Conservation (phyloP, 2,888 invertebrate species). For the Agapostemon virescens region DNA sequence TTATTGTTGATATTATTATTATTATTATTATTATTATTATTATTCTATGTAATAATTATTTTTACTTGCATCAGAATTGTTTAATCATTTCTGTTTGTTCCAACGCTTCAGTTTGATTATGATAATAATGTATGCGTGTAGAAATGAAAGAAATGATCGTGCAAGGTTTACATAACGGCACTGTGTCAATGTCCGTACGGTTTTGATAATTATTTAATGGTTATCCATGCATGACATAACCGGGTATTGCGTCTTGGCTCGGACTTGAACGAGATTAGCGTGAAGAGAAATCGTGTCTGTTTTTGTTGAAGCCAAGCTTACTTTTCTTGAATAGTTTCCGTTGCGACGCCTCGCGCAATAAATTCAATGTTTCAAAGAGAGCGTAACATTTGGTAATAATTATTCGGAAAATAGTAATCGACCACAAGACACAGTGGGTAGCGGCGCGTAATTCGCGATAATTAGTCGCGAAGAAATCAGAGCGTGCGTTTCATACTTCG, state of each 20-base stretch:
- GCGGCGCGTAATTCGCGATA: slow-evolving; percentile 37
- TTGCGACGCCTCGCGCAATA: slow-evolving; percentile 12
- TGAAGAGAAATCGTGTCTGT: slow-evolving; percentile 21
- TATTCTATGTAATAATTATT: background rate
- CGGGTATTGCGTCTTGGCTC: background rate
- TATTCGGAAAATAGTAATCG: slow-evolving; percentile 6
- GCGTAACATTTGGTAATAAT: slow-evolving; percentile 39
- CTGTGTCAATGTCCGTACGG: slow-evolving; percentile 12
- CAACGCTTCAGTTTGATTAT: background rate
- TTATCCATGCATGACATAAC: background rate
- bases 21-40: background rate
- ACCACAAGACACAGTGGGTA: slow-evolving; percentile 17
- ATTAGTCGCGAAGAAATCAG: slow-evolving; percentile 37
- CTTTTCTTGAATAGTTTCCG: background rate
- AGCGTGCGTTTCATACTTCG: slow-evolving; percentile 22
- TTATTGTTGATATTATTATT: background rate
- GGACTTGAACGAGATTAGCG: slow-evolving; percentile 17
- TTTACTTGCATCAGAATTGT: too few species aligned
- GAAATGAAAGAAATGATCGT: background rate
- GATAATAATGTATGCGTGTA: background rate
- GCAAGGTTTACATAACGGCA: background rate
- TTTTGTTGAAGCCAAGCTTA: background rate
- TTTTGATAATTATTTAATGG: slow-evolving; percentile 9
- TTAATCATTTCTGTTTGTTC: background rate
- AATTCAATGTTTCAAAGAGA: slow-evolving; percentile 29